Evolutionary conservation across 2,113 vertebrate species (phyloP).

Genomic region (Chaenocephalus aceratus): DNA sequence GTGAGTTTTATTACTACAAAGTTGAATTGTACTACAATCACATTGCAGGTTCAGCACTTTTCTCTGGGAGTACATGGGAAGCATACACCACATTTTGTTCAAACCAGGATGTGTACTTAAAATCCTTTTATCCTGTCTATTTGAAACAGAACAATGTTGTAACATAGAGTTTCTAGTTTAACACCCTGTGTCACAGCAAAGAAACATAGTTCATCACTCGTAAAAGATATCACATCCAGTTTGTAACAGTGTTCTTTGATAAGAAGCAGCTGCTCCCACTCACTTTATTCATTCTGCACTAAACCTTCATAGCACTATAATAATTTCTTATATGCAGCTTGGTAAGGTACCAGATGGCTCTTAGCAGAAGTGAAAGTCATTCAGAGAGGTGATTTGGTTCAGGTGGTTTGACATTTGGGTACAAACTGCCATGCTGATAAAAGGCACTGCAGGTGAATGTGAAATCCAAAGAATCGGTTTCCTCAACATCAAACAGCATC

Average conservation of each 20-base stretch:
- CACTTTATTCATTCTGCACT: not conserved
- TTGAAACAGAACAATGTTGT: not conserved
- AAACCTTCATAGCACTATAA: not conserved
- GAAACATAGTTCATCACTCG: not conserved
- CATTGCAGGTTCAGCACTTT: not conserved
- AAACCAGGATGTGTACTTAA: constrained; percentile 47
- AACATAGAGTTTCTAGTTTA: not conserved
- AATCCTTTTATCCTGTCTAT: constrained; percentile 18
- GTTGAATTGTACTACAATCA: not conserved
- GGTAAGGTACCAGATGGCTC: constrained; percentile 5
- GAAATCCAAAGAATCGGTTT: not conserved
- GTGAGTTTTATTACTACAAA: not conserved
- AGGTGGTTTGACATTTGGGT: constrained; percentile 23
- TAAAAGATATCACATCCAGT: not conserved
- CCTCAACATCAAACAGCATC: not conserved
- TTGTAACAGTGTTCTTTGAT: not conserved
- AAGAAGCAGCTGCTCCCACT: not conserved
- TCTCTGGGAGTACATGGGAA: not conserved
- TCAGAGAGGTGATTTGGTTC: constrained; percentile 11
- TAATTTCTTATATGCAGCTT: not conserved
- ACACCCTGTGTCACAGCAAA: not conserved
- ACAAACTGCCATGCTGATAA: constrained; percentile 11
- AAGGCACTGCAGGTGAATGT: not conserved
- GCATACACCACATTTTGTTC: not conserved
- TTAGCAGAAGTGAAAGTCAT: constrained; percentile 4